Base-by-base conservation (phyloP, 2,797 vertebrate genomes). In the Cynopterus sphinx region DNA sequence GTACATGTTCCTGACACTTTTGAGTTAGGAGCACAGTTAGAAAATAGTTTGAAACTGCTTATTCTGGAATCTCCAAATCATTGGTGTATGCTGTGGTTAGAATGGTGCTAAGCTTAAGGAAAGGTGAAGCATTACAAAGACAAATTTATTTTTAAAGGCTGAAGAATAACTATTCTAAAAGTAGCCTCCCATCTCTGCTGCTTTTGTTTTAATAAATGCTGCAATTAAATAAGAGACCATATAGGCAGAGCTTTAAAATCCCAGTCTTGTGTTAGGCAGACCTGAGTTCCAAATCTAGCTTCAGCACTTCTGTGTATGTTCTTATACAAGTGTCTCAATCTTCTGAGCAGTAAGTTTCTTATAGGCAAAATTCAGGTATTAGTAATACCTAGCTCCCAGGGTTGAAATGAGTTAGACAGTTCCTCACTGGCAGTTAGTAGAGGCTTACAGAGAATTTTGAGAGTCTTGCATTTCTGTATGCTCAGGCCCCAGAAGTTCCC, bases 161-260 rank as follows among this genome's bases (percentile, higher is more conserved):
- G 67, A 75, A 63, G 36, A 53, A 61, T 8, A 65, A 28, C 3
- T 82, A 28, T 84, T 84, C 4, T 63, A 68, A 46, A 39, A 74
- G 33, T 89, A 65, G 39, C 33, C 10, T 41, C 6, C 16, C 24
- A 49, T 61, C 36, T 26, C 4, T 53, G 26, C 22, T 68, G 28
- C 22, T 87, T 75, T 55, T 78, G 3, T 53, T 86, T 90, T 39
- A 94, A 73, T 70, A 89, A 89, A 91, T 33, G 11, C 2, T 95
- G 7, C 31, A 73, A 43, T 91, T 61, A 87, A 87, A 75, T n/a
- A 2, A 88, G 24, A 93, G 7, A 3, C 9, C 21, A 0, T 43
- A 16, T 17, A 55, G 9, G 8, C 39, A 83, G 39, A 26, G 63
- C 49, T 67, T 24, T 71, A 87, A 91, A 88, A 79, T 63, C 13